A percentile compares a stretch with the other conserved stretches of the same genome.
Evolutionary conservation across 2,113 vertebrate species (phyloP).

Genomic region (Limanda limanda): DNA sequence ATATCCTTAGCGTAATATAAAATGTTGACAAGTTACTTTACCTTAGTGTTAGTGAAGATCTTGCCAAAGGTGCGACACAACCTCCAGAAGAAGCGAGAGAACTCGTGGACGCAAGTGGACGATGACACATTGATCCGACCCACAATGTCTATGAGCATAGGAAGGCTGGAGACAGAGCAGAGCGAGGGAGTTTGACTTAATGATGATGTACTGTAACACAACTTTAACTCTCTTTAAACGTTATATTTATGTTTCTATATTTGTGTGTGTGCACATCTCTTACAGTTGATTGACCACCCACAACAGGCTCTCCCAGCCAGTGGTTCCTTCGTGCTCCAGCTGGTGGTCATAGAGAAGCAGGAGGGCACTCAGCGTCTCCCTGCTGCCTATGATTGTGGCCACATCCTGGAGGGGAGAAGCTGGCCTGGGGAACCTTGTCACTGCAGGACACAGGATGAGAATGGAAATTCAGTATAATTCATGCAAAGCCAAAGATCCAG

Average conservation of each 20-base stretch:
- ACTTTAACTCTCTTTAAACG: background rate
- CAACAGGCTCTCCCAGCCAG: constrained; percentile 95
- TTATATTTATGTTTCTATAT: background rate
- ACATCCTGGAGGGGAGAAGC: constrained; percentile 95
- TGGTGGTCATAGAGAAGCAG: constrained; percentile 95
- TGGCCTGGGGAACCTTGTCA: constrained; percentile 95
- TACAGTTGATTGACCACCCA: constrained; percentile 99
- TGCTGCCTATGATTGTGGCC: constrained; percentile 93
- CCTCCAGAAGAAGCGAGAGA: constrained; percentile 99
- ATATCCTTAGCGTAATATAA: no score
- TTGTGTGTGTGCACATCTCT: constrained; percentile 72
- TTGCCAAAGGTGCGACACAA: constrained; percentile 98
- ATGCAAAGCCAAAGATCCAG: background rate
- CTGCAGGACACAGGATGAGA: constrained; percentile 70
- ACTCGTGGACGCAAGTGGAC: constrained; percentile 96
- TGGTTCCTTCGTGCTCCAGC: constrained; percentile 95
- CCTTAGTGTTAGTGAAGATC: constrained; percentile 99
- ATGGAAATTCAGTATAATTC: background rate
- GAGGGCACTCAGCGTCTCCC: constrained; percentile 89
- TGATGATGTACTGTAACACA: background rate
- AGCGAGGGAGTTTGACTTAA: background rate
- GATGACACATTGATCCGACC: constrained; percentile 96
- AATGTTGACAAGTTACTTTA: constrained; percentile 57
- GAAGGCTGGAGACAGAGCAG: constrained; percentile 83
- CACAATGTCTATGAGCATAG: constrained; percentile 96